A percentile compares a stretch with the other conserved stretches of the same genome.
Evolutionary conservation across 2,888 invertebrate genomes (phyloP).

Genomic region (Ecliptopera silaceata): DNA sequence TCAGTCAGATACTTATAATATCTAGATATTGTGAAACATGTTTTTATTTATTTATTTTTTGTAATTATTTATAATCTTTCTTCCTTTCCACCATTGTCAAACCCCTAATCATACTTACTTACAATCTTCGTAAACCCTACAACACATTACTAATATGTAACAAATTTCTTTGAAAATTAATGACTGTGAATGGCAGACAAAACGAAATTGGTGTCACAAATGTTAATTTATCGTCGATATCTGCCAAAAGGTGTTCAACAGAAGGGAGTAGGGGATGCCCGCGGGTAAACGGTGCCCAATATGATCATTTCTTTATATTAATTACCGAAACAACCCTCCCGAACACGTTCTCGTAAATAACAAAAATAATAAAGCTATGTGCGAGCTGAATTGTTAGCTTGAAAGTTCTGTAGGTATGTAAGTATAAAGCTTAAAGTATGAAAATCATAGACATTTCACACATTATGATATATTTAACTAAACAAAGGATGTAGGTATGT

Average conservation of each 20-base stretch:
- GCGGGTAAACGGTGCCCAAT: conserved; percentile 66
- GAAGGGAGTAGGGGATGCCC: conserved; percentile 49
- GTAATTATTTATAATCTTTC: not conserved
- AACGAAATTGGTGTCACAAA: conserved; percentile 50
- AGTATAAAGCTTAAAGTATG: too few relatives aligned
- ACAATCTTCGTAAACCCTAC: not conserved
- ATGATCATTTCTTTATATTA: conserved; percentile 71
- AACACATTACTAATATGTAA: not conserved
- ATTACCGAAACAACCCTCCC: conserved; percentile 65
- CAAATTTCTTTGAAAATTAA: conserved; percentile 18
- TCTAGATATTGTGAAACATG: too few relatives aligned
- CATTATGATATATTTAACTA: too few relatives aligned
- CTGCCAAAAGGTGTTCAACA: conserved; percentile 62
- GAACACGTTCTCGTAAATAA: conserved; percentile 67
- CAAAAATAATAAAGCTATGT: conserved; percentile 47
- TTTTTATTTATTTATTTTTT: too few relatives aligned
- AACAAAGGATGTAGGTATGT: too few relatives aligned
- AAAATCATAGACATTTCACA: too few relatives aligned
- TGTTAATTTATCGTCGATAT: conserved; percentile 50
- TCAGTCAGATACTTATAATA: too few relatives aligned
- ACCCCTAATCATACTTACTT: not conserved
- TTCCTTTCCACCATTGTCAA: not conserved
- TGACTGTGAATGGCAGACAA: conserved; percentile 10
- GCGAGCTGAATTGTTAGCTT: not conserved
- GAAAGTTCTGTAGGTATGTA: conserved; percentile 11